Percentiles rank a stretch among this genome's conserved stretches.
Conservation (phyloP, 2,888 invertebrate species). For the Polymixis flavicincta region DNA sequence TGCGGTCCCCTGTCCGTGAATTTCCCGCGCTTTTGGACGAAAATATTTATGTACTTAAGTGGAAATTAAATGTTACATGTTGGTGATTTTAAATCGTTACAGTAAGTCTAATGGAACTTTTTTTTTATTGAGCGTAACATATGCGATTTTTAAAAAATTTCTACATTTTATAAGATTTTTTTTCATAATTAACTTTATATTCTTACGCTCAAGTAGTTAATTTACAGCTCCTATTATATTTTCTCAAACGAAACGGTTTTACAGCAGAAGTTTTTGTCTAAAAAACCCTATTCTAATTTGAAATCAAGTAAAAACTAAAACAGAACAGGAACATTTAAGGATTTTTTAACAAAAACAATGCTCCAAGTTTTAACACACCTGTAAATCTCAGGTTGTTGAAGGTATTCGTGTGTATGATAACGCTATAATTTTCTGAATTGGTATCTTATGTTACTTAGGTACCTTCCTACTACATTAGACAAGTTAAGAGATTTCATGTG, state of each 20-base stretch:
- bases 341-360: not conserved
- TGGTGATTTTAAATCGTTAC: slow-evolving; percentile 31
- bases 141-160: not conserved
- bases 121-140: not conserved
- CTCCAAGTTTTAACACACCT: not conserved
- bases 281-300: not conserved
- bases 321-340: not conserved
- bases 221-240: not conserved
- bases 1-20: slow-evolving; percentile 51
- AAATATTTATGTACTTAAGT: slow-evolving; percentile 38
- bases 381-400: not conserved
- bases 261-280: too few relatives aligned
- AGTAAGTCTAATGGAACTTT: slow-evolving; percentile 47
- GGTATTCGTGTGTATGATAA: too few relatives aligned
- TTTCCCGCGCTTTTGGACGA: slow-evolving; percentile 64
- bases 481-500: not conserved
- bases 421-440: slow-evolving; percentile 8
- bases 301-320: not conserved
- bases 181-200: not conserved
- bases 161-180: too few relatives aligned
- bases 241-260: not conserved
- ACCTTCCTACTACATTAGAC: not conserved
- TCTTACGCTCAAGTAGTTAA: not conserved
- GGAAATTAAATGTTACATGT: slow-evolving; percentile 32
- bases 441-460: not conserved